phyloP scores from a whole-genome alignment of 2,113 vertebrate species.

The Epinephelus lanceolatus region DNA sequence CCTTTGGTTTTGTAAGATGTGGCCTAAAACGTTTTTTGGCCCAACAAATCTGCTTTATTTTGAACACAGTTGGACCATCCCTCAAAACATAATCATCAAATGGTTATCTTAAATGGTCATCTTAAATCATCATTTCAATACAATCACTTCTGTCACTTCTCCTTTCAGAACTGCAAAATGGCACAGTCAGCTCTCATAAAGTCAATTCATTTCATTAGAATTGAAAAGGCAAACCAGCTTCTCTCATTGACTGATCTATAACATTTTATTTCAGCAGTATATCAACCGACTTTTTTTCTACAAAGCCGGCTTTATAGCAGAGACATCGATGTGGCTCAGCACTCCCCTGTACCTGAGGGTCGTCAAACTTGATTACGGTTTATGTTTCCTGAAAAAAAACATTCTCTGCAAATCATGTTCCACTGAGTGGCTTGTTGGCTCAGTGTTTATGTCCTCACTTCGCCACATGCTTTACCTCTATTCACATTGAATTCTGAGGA shows the following conservation, averaged over 20 bases:
- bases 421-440: conserved; percentile 22
- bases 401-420: conserved; percentile 31
- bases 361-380: conserved; percentile 21
- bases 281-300: conserved; percentile 12
- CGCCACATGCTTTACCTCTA: neutral
- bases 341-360: neutral
- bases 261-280: conserved; percentile 37
- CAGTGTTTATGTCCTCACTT: neutral
- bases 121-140: neutral
- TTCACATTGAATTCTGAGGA: neutral
- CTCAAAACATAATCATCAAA: neutral
- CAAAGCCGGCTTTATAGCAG: conserved; percentile 18
- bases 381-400: conserved; percentile 11
- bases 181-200: neutral
- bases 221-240: conserved; percentile 4
- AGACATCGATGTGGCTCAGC: neutral
- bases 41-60: neutral
- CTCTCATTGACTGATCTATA: conserved; percentile 14
- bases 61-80: neutral
- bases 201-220: neutral
- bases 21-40: neutral
- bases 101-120: neutral
- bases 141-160: neutral
- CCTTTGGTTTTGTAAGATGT: neutral
- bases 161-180: neutral